phyloP scores from a whole-genome alignment of 1,140 invertebrate genomes.

The Papilio aristodemus region DNA sequence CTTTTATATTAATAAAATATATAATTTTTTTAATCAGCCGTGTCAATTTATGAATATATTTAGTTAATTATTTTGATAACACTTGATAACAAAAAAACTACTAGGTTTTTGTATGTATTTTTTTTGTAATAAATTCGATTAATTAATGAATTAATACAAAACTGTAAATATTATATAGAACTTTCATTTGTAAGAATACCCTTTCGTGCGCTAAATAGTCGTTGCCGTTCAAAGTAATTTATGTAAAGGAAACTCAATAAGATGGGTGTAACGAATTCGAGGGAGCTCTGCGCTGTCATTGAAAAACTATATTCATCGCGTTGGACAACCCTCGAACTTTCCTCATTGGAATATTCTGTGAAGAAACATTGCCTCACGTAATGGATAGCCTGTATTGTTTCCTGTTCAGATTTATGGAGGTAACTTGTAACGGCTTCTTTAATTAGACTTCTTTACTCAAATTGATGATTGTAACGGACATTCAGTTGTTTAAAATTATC shows the following conservation, averaged over 20 bases:
- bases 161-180: background rate
- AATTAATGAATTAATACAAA: too few relatives aligned
- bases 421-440: conserved; percentile 79
- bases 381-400: conserved; percentile 77
- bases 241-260: conserved; percentile 47
- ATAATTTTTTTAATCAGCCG: too few relatives aligned
- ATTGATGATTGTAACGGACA: conserved; percentile 77
- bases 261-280: conserved; percentile 62
- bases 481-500: conserved; percentile 69
- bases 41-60: too few relatives aligned
- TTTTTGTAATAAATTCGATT: too few relatives aligned
- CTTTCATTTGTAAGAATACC: background rate
- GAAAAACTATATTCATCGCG: conserved; percentile 76
- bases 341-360: conserved; percentile 72
- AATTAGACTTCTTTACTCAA: conserved; percentile 79
- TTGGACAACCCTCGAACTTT: conserved; percentile 64
- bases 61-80: too few relatives aligned
- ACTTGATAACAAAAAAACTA: too few relatives aligned
- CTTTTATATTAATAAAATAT: too few relatives aligned
- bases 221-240: conserved; percentile 54
- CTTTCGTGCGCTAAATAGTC: conserved; percentile 35
- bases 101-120: too few relatives aligned
- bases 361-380: conserved; percentile 69
- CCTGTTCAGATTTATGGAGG: conserved; percentile 76
- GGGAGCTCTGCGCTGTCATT: conserved; percentile 56